These are phyloP conservation scores for Ruditapes philippinarum DNA, from an alignment of 1,140 invertebrate genomes.

Conservation along the genomic window DNA sequence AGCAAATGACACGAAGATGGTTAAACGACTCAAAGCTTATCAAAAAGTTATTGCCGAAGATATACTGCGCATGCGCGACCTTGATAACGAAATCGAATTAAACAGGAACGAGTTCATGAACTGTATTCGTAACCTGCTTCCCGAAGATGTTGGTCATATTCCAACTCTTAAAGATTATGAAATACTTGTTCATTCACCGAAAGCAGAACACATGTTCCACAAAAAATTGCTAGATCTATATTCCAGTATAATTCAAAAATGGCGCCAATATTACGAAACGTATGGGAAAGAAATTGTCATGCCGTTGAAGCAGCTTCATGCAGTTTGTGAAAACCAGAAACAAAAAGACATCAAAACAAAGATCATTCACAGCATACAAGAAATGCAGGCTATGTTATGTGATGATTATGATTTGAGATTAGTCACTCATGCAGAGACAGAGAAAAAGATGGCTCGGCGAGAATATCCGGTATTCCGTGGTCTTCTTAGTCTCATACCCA, in stretches of 20 bases:
- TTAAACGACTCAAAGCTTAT: conserved; percentile 58
- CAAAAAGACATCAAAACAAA: conserved; percentile 66
- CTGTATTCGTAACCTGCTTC: conserved; percentile 64
- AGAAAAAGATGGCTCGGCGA: conserved; percentile 50
- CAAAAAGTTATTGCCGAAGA: conserved; percentile 49
- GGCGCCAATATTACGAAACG: conserved; percentile 51
- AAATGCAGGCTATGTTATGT: conserved; percentile 62
- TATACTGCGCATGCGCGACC: conserved; percentile 65
- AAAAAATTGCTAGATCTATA: conserved; percentile 52
- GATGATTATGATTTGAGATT: conserved; percentile 49
- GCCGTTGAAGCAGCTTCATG: conserved; percentile 70
- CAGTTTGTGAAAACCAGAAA: conserved; percentile 67
- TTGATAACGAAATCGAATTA: conserved; percentile 70
- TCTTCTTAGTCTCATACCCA: conserved; percentile 66
- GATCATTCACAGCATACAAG: conserved; percentile 51
- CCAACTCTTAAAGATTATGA: conserved; percentile 70
- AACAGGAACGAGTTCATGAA: conserved; percentile 74
- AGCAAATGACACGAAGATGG: conserved; percentile 69
- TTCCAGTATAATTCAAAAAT: conserved; percentile 55
- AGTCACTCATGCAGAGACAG: conserved; percentile 56
- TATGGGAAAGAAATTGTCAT: conserved; percentile 62
- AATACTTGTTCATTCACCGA: conserved; percentile 40
- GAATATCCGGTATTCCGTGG: conserved; percentile 71
- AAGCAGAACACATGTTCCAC: conserved; percentile 10
- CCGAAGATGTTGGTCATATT: conserved; percentile 42